Evolutionary conservation across 2,888 invertebrate species (phyloP).

Genomic region (Orthonychiurus folsomi): DNA sequence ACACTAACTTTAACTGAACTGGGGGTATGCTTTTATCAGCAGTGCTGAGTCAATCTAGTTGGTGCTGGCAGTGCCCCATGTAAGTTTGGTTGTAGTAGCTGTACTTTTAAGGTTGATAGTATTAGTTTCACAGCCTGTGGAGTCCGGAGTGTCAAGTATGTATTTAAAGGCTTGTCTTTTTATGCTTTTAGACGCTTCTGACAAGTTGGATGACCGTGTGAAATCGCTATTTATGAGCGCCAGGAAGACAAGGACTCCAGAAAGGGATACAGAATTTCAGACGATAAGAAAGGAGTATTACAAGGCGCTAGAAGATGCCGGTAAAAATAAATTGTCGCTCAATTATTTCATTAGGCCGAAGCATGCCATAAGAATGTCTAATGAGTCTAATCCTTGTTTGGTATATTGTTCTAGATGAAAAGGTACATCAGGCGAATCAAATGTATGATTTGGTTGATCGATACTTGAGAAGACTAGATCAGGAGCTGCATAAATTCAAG

Average conservation of each 20-base stretch:
- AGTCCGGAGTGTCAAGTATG: too few species aligned
- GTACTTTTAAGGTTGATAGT: too few species aligned
- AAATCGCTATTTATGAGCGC: conserved; percentile 78
- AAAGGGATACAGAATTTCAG: conserved; percentile 73
- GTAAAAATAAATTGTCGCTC: conserved; percentile 29
- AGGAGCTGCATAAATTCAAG: conserved; percentile 91
- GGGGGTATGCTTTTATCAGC: too few species aligned
- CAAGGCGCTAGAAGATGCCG: conserved; percentile 81
- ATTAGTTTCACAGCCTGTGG: too few species aligned
- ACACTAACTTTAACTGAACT: not conserved
- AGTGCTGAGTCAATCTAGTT: too few species aligned
- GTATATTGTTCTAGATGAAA: conserved; percentile 72
- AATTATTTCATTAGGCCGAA: not conserved
- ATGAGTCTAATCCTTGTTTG: too few species aligned
- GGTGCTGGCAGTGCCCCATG: too few species aligned
- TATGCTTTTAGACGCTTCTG: conserved; percentile 69
- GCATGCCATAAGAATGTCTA: too few species aligned
- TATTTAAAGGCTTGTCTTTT: not conserved
- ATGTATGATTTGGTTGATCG: conserved; percentile 91
- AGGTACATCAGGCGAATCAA: conserved; percentile 85
- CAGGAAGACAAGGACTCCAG: conserved; percentile 61
- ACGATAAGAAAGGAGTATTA: conserved; percentile 78
- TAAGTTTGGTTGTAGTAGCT: too few species aligned
- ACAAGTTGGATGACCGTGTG: conserved; percentile 81
- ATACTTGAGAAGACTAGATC: conserved; percentile 49